Base-by-base conservation (phyloP, 2,888 invertebrate genomes). In the Hemistola chrysoprasaria region DNA sequence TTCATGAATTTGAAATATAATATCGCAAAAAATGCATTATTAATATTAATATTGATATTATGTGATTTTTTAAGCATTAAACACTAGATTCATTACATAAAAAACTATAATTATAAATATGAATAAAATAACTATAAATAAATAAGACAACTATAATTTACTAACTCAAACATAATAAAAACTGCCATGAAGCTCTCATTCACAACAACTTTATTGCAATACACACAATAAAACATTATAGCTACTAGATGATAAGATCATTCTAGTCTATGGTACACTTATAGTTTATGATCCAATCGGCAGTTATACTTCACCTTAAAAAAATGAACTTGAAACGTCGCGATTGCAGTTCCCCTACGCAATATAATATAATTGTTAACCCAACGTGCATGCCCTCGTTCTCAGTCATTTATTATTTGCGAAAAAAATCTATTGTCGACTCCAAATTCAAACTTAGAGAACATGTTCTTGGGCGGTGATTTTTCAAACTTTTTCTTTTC, bases 371-470 rank as follows among this genome's bases (percentile, higher is more conserved):
- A 55, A 63, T 63, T 69, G 62, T 67, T 53, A 60, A 59, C 68
- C 53, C 67, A 62, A 68, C 64, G 65, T 34, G 57, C 53, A 61
- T 60, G 60, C 62, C 61, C 62, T 64, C 65, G 66, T 76, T 71
- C 68, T 65, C 60, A 52, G 62, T 56, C 65, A 63, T 65, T 66
- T 68, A 60, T 70, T 62, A 66, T 62, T 71, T 53, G 79, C 78
- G 56, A 75, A 84, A 81, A 78, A 70, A 66, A 16, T 31, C 43
- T 32, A 50, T 50, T 52, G 52, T 57, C 48, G 38, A 38, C 48
- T 50, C 40, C 22, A 62, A 70, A 56, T 60, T 62, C 50, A 49
- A 53, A 49, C 69, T 73, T 64, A 34, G 53, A 54, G 69, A 79
- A 78, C 73, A 62, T 52, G 71, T 75, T 71, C 60, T 53, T 40